A percentile compares a stretch with the other conserved stretches of the same genome.
These are phyloP conservation scores for Venturia canescens DNA, from an alignment of 1,140 invertebrate species.

Conservation along the genomic window DNA sequence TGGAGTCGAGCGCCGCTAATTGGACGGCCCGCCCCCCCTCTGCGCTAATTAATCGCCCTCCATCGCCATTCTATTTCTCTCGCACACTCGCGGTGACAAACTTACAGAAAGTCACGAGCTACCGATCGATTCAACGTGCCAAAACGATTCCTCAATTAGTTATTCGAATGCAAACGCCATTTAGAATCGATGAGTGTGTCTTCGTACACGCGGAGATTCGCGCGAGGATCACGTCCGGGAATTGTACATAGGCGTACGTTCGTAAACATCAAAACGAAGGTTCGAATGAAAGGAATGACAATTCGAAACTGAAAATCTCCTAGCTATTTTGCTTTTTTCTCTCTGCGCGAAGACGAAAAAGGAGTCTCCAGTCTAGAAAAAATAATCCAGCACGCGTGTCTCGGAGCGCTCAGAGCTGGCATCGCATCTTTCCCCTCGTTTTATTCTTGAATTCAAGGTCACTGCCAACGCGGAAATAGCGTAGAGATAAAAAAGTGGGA, in stretches of 20 bases:
- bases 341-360: background rate
- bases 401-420: background rate
- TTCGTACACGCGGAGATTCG: background rate
- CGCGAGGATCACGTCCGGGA: background rate
- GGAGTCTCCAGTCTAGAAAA: background rate
- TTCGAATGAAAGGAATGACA: background rate
- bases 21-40: constrained; percentile 3
- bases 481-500: background rate
- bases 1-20: constrained; percentile 27
- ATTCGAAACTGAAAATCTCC: too few species aligned
- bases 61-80: background rate
- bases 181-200: background rate
- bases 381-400: background rate
- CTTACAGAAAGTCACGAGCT: constrained; percentile 10
- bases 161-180: constrained; percentile 10
- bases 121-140: constrained; percentile 22
- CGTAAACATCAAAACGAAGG: background rate
- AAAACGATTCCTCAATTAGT: constrained; percentile 46
- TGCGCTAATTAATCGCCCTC: constrained; percentile 41
- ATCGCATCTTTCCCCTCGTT: background rate
- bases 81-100: background rate
- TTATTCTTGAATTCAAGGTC: constrained; percentile 5
- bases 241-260: background rate
- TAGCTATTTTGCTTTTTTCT: too few species aligned
- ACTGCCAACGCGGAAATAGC: background rate